phyloP scores from a whole-genome alignment of 2,797 vertebrate genomes.

The Arrhamphus sclerolepis region DNA sequence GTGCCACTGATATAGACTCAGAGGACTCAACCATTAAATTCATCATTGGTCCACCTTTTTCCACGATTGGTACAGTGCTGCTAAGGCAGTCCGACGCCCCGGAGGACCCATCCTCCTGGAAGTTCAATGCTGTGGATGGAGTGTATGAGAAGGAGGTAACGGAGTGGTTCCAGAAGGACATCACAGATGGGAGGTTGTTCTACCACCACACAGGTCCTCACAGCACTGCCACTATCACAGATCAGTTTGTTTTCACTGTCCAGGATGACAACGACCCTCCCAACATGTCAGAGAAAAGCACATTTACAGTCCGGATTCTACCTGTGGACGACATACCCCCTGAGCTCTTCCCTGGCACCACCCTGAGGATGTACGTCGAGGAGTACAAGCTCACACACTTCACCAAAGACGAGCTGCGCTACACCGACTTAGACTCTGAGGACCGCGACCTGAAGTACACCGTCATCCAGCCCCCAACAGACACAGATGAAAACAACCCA shows the following conservation, averaged over 20 bases:
- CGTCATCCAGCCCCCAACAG: constrained; percentile 84
- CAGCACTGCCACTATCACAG: constrained; percentile 82
- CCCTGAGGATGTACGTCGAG: constrained; percentile 88
- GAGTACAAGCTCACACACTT: constrained; percentile 91
- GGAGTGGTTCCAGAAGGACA: constrained; percentile 91
- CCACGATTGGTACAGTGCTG: constrained; percentile 81
- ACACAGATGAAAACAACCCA: constrained; percentile 89
- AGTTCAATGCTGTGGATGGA: constrained; percentile 77
- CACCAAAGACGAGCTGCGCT: constrained; percentile 87
- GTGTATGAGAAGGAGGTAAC: constrained; percentile 90
- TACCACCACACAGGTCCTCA: constrained; percentile 90
- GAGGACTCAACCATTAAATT: constrained; percentile 91
- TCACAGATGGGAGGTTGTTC: constrained; percentile 88
- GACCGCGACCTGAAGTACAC: constrained; percentile 92
- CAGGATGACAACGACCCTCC: constrained; percentile 96
- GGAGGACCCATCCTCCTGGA: constrained; percentile 87
- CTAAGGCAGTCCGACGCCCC: constrained; percentile 88
- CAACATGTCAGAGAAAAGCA: constrained; percentile 85
- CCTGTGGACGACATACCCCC: constrained; percentile 91
- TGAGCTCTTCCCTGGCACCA: constrained; percentile 85
- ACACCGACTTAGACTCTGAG: constrained; percentile 92
- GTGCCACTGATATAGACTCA: constrained; percentile 93
- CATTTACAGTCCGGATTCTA: constrained; percentile 86
- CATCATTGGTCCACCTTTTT: constrained; percentile 81
- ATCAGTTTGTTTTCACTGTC: constrained; percentile 90